Conservation (phyloP, 2,888 invertebrate species). For the Erebia ligea region DNA sequence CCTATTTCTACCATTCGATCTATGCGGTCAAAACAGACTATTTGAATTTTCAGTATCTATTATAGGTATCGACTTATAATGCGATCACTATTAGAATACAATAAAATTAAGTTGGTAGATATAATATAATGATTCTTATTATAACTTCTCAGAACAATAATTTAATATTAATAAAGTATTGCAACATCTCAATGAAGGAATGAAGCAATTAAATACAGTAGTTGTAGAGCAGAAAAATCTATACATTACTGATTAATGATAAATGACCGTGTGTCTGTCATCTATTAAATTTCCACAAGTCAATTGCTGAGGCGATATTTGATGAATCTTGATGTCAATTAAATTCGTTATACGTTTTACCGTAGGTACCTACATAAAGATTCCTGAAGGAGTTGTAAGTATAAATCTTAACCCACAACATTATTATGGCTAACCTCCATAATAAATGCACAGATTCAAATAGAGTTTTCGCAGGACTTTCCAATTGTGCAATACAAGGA, state of each 20-base stretch:
- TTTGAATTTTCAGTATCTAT: too few species aligned
- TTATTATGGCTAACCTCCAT: background rate
- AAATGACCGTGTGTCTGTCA: too few species aligned
- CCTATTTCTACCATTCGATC: too few species aligned
- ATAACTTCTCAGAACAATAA: slow-evolving; percentile 14
- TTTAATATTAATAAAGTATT: slow-evolving; percentile 13
- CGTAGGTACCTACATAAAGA: too few species aligned
- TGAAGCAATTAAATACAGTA: slow-evolving; percentile 4
- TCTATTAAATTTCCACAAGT: too few species aligned
- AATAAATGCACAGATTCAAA: background rate
- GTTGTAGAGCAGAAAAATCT: background rate
- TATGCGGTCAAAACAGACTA: too few species aligned
- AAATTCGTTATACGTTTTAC: too few species aligned
- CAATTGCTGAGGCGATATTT: too few species aligned
- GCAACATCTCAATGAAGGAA: slow-evolving; percentile 11
- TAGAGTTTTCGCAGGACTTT: background rate
- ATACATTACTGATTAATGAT: background rate
- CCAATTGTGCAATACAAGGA: slow-evolving; percentile 15
- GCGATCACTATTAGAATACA: background rate
- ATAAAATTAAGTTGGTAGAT: background rate
- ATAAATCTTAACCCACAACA: background rate
- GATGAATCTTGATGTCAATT: too few species aligned
- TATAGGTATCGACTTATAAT: too few species aligned
- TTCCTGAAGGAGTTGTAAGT: background rate
- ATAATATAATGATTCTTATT: background rate